Percentiles rank a stretch among this genome's conserved stretches.
phyloP scores from a whole-genome alignment of 2,888 invertebrate species.

The Isotomurus palustris region DNA sequence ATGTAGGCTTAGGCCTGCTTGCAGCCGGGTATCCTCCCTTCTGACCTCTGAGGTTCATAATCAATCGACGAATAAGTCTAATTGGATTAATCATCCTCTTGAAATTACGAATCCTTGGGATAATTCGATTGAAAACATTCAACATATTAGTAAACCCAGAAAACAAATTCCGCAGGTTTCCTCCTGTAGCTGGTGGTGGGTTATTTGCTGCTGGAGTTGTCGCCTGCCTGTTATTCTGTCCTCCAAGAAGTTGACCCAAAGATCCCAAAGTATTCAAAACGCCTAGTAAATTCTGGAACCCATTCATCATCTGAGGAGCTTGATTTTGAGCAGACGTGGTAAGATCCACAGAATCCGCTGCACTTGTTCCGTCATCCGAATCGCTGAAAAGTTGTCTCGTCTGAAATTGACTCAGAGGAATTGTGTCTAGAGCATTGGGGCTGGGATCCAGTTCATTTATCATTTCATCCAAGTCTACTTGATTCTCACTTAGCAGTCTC shows the following conservation, averaged over 20 bases:
- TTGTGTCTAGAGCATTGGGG: too few species aligned
- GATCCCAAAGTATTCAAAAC: neutral
- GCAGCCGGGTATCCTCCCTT: neutral
- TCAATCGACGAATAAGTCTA: conserved; percentile 16
- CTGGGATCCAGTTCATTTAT: conserved; percentile 19
- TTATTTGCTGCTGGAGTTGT: neutral
- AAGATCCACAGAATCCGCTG: neutral
- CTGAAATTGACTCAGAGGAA: too few species aligned
- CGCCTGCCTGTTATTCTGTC: too few species aligned
- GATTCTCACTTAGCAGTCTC: conserved; percentile 21
- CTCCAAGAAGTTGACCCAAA: neutral
- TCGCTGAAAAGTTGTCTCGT: conserved; percentile 1
- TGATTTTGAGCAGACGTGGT: neutral
- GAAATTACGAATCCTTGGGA: conserved; percentile 23
- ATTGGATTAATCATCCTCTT: conserved; percentile 23
- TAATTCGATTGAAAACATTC: conserved; percentile 28
- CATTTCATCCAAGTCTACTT: conserved; percentile 22
- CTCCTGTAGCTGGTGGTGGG: conserved; percentile 1
- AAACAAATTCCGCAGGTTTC: conserved; percentile 10
- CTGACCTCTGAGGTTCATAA: conserved; percentile 4
- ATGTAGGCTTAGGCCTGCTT: too few species aligned
- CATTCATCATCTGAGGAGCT: neutral
- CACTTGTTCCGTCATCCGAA: neutral
- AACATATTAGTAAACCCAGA: conserved; percentile 17
- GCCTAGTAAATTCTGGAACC: neutral